A percentile compares a stretch with the other conserved stretches of the same genome.
Evolutionary conservation across 2,797 vertebrate genomes (phyloP).

Genomic region (Pelobates cultripes): DNA sequence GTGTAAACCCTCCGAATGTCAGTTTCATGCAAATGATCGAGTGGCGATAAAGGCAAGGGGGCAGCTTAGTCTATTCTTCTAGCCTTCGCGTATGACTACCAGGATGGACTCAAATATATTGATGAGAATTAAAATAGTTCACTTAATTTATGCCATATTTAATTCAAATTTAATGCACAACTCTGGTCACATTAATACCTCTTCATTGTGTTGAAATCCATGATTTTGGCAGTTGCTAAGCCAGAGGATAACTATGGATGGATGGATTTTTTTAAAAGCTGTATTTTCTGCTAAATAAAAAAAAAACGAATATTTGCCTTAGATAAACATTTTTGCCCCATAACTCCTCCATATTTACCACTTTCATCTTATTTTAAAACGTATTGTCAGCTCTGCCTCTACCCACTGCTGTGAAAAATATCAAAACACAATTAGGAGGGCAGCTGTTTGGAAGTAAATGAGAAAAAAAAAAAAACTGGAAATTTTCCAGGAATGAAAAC

Average conservation of each 20-base stretch:
- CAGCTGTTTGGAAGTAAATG: conserved; percentile 49
- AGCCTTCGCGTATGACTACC: background rate
- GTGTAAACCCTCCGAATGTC: conserved; percentile 99
- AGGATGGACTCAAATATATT: background rate
- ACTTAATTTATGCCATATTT: background rate
- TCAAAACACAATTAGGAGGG: conserved; percentile 49
- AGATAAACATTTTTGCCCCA: no score
- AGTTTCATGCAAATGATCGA: conserved; percentile 99
- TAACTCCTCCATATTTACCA: conserved; percentile 1
- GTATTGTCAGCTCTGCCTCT: conserved; percentile 34
- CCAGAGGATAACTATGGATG: no score
- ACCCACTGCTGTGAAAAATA: conserved; percentile 28
- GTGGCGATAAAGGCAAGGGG: conserved; percentile 79
- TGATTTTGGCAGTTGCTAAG: no score
- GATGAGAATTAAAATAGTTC: background rate
- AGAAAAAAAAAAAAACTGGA: conserved; percentile 29
- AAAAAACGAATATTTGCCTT: no score
- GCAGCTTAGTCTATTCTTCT: background rate
- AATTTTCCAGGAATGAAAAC: conserved; percentile 28
- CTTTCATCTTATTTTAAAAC: conserved; percentile 17
- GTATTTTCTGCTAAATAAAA: no score
- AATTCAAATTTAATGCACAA: background rate
- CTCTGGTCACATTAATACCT: background rate
- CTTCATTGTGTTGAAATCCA: no score
- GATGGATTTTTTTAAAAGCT: no score